Evolutionary conservation across 2,888 invertebrate species (phyloP).

Genomic region (Caenorhabditis doughertyi): DNA sequence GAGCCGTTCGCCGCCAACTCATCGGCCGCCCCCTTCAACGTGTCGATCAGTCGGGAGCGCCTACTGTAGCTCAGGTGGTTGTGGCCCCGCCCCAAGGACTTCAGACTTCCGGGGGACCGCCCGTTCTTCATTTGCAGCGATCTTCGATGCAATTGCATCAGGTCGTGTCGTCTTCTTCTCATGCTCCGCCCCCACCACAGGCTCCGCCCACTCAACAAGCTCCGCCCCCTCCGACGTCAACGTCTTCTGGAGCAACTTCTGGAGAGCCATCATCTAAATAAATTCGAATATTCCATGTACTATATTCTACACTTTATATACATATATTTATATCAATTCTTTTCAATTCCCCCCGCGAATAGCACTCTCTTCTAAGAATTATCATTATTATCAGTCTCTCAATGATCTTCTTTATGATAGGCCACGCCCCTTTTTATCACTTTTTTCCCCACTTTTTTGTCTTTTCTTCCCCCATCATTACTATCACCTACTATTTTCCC

Average conservation of each 20-base stretch:
- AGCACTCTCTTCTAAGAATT: too few relatives aligned
- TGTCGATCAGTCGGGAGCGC: slow-evolving; percentile 21
- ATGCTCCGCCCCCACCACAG: not conserved
- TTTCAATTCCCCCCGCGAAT: too few relatives aligned
- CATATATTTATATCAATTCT: too few relatives aligned
- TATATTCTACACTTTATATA: too few relatives aligned
- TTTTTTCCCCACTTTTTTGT: too few relatives aligned
- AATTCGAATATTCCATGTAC: too few relatives aligned
- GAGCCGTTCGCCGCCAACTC: slow-evolving; percentile 22
- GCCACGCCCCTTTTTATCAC: too few relatives aligned
- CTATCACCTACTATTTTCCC: too few relatives aligned
- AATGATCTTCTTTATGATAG: too few relatives aligned
- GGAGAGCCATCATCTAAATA: not conserved
- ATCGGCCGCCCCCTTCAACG: slow-evolving; percentile 23
- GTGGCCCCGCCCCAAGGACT: slow-evolving; percentile 54
- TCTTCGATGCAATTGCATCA: not conserved
- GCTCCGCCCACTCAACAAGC: slow-evolving; percentile 13
- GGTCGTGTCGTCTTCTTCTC: too few relatives aligned
- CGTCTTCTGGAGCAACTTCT: not conserved
- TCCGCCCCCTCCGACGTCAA: not conserved
- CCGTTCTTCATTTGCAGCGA: slow-evolving; percentile 41
- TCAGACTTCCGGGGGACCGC: slow-evolving; percentile 24
- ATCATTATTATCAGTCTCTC: too few relatives aligned
- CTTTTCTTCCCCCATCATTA: too few relatives aligned
- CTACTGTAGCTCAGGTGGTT: slow-evolving; percentile 50